Conservation (phyloP, 2,888 invertebrate species). For the Ormyrus labotus region DNA sequence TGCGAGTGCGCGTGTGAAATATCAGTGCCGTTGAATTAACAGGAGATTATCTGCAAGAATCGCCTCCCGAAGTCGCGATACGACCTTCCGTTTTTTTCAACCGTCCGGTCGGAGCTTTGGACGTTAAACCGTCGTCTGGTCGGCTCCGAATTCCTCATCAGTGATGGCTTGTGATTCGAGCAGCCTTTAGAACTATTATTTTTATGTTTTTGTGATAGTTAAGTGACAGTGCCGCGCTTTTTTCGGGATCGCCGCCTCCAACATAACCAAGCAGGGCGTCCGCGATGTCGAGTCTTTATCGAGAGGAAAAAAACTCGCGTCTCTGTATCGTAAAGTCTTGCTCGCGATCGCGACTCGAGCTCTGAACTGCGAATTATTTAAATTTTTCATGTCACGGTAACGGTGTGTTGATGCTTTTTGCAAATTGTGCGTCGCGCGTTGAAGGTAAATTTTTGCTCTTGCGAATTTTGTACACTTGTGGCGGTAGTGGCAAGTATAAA, state of each 20-base stretch:
- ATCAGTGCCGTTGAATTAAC: background rate
- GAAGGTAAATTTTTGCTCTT: conserved; percentile 30
- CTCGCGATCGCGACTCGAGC: no score
- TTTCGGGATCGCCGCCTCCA: conserved; percentile 3
- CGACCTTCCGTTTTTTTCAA: conserved; percentile 7
- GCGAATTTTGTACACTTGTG: conserved; percentile 32
- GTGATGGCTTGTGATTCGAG: no score
- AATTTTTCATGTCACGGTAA: background rate
- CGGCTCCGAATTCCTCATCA: background rate
- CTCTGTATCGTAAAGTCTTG: no score
- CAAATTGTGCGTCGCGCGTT: conserved; percentile 15
- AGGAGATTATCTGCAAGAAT: background rate
- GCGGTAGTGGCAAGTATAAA: conserved; percentile 43
- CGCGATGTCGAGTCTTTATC: background rate
- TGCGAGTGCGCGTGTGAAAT: background rate
- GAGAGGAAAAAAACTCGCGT: background rate
- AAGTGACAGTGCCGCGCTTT: conserved; percentile 3
- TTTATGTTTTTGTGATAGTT: background rate
- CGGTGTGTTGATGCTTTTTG: background rate
- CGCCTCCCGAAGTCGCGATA: background rate
- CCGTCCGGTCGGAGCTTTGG: background rate
- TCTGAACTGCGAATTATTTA: background rate
- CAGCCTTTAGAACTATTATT: no score
- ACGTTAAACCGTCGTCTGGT: background rate
- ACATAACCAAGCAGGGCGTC: conserved; percentile 47